A percentile compares a stretch with the other conserved stretches of the same genome.
Conservation (phyloP, 2,888 invertebrate species). For the Chymomyza fuscimana region DNA sequence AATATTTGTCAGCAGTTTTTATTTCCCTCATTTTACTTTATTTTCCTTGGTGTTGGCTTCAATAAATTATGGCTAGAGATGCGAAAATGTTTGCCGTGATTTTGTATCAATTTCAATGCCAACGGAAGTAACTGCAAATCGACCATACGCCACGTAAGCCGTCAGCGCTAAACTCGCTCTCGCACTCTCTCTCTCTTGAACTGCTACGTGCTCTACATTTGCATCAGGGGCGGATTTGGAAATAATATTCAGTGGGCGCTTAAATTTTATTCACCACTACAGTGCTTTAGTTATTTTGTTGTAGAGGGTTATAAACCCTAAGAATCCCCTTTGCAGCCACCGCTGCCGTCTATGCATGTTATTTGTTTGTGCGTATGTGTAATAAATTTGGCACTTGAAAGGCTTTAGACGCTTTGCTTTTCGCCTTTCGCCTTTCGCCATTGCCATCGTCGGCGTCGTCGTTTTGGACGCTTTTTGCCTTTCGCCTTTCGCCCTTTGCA, state of each 20-base stretch:
- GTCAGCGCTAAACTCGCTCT: neutral
- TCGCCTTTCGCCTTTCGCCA: neutral
- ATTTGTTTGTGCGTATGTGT: conserved; percentile 19
- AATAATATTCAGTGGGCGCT: neutral
- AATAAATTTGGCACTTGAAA: conserved; percentile 47
- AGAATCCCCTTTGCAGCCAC: too few species aligned
- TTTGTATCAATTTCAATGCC: conserved; percentile 37
- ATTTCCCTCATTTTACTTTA: conserved; percentile 5
- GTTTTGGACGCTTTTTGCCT: neutral
- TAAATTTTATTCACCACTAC: neutral
- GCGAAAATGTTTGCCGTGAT: conserved; percentile 52
- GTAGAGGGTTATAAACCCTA: too few species aligned
- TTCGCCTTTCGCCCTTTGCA: neutral
- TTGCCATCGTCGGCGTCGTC: too few species aligned
- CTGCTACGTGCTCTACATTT: too few species aligned
- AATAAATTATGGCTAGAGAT: conserved; percentile 43
- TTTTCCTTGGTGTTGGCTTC: conserved; percentile 24
- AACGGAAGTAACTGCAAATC: conserved; percentile 37
- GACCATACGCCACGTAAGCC: conserved; percentile 52
- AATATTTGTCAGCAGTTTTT: conserved; percentile 51
- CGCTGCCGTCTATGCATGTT: neutral
- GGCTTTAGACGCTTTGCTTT: conserved; percentile 7
- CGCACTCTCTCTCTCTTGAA: neutral
- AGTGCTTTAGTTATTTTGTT: neutral
- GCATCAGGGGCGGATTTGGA: too few species aligned